Conservation (phyloP, 1,140 invertebrate species). For the Psix sp. region DNA sequence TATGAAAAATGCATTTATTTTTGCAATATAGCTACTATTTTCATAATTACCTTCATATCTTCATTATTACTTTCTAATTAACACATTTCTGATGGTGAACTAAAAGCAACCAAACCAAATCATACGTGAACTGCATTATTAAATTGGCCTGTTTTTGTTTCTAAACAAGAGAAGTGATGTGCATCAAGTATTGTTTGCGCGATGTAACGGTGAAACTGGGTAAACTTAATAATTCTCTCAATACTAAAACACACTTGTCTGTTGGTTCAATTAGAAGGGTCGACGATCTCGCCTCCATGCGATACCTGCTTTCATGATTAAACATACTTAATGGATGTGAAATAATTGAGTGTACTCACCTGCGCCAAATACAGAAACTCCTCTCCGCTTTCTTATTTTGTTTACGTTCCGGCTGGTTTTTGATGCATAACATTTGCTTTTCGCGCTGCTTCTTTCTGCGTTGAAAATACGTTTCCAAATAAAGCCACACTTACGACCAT, state of each 20-base stretch:
- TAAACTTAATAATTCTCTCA: conserved; percentile 53
- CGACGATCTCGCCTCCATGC: conserved; percentile 28
- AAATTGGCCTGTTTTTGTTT: background rate
- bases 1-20: conserved; percentile 38
- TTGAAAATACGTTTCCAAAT: too few species aligned
- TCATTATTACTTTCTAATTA: too few species aligned
- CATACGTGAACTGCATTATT: background rate
- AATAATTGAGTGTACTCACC: conserved; percentile 43
- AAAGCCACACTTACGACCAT: too few species aligned
- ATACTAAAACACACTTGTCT: conserved; percentile 34
- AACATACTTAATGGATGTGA: conserved; percentile 54
- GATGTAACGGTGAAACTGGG: conserved; percentile 33
- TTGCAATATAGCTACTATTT: conserved; percentile 16
- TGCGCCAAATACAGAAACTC: conserved; percentile 11
- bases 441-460: too few species aligned
- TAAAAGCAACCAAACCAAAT: too few species aligned
- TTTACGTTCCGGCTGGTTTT: too few species aligned
- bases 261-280: conserved; percentile 46
- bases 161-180: background rate
- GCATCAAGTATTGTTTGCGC: conserved; percentile 32
- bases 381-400: background rate
- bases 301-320: conserved; percentile 50
- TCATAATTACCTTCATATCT: too few species aligned
- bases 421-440: too few species aligned
- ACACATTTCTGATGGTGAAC: too few species aligned